phyloP scores from a whole-genome alignment of 1,140 invertebrate genomes.

The Leptonema lineaticorne region DNA sequence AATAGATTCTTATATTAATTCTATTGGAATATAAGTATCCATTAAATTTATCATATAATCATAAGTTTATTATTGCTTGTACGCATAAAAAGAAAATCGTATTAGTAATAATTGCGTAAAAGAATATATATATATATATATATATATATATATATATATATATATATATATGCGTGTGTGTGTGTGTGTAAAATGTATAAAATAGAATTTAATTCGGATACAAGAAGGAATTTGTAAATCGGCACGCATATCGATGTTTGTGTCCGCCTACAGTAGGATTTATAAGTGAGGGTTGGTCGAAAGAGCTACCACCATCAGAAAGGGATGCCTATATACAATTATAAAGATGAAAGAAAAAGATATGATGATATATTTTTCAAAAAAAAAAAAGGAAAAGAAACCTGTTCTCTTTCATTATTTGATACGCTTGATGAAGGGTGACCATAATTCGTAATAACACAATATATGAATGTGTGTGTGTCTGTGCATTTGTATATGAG shows the following conservation, averaged over 20 bases:
- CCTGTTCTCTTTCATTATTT: slow-evolving; percentile 38
- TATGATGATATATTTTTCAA: slow-evolving; percentile 32
- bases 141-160: no score
- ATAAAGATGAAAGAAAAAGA: slow-evolving; percentile 36
- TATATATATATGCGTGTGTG: no score
- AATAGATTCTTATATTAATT: no score
- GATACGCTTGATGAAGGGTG: slow-evolving; percentile 28
- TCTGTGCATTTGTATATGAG: neutral
- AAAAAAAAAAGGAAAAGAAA: slow-evolving; percentile 37
- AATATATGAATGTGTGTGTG: no score
- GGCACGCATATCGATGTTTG: slow-evolving; percentile 12
- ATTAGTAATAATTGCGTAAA: no score
- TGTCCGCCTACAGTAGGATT: slow-evolving; percentile 17
- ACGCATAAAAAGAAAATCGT: no score
- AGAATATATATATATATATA: no score
- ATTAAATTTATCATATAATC: no score
- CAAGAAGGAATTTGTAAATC: slow-evolving; percentile 9
- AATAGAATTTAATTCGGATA: neutral
- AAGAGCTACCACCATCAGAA: slow-evolving; percentile 17
- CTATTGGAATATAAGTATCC: no score
- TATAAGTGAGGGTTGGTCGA: slow-evolving; percentile 24
- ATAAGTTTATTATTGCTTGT: no score
- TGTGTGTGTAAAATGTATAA: no score
- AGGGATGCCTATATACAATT: slow-evolving; percentile 24
- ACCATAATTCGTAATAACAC: slow-evolving; percentile 7